Base-by-base conservation (phyloP, 2,797 vertebrate genomes). In the Pseudochirops cupreus region DNA sequence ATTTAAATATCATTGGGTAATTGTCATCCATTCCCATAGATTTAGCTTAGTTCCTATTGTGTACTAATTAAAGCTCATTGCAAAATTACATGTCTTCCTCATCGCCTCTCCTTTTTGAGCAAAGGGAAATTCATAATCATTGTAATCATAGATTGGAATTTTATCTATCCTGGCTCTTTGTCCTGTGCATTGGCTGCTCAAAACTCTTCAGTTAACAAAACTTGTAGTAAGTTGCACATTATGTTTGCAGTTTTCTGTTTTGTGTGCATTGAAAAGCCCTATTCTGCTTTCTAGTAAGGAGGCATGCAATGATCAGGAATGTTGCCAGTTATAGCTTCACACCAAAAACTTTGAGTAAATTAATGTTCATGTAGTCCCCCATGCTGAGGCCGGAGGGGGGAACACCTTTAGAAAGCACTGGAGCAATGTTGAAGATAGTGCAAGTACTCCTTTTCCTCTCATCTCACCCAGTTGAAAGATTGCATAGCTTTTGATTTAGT, bases 221-320 rank as follows among this genome's bases (percentile, higher is more conserved):
- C 98, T 98, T 98, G 98, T 98, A 98, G 97, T 98, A 97, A 98
- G 96, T 98, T 98, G 98, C 97, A 98, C 98, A 98, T 98, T 98
- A 94, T 98, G 96, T 96, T 97, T 97, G 97, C 94, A 96, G 96
- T 96, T 97, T 98, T 98, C 94, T 33, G 95, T 98, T 98, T 96
- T 96, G 67, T 96, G 97, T 97, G 97, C 97, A 92, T 98, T 98
- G 97, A 96, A 98, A 98, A 98, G 97, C 98, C 98, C 97, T 97
- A 97, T 95, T 98, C 92, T 98, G 98, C 97, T 98, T 98, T 97
- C 94, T 96, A 94, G 94, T 96, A 94, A 95, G 94, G 97, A 97
- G 95, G 98, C 98, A 95, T 96, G 96, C 97, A 98, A 95, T 87
- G 62, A 97, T 98, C 97, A 96, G 97, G 97, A 96, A 97, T 98